Evolutionary conservation across 2,797 vertebrate species (phyloP).

Genomic region (Geotrypetes seraphini): DNA sequence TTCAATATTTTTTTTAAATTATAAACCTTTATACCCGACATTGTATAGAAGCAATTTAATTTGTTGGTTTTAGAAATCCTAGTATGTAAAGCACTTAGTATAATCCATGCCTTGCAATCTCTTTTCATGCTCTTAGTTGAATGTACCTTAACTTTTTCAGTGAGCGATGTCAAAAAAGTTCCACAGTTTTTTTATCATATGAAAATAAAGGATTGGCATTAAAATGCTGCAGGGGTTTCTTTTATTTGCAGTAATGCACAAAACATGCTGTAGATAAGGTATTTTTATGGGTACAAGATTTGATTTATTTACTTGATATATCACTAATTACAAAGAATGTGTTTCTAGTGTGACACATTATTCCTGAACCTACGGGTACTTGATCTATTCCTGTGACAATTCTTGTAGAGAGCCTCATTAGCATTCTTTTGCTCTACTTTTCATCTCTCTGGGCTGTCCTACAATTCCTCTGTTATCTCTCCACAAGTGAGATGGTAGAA

Average conservation of each 20-base stretch:
- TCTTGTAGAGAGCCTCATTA: no score
- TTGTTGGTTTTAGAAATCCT: slow-evolving; percentile 5
- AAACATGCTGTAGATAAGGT: no score
- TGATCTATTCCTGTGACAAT: no score
- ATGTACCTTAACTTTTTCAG: slow-evolving; percentile 8
- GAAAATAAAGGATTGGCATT: slow-evolving; percentile 9
- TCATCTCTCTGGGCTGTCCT: no score
- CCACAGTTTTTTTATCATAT: not conserved
- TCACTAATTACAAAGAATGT: no score
- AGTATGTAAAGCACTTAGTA: slow-evolving; percentile 18
- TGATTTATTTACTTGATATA: no score
- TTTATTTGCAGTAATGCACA: not conserved
- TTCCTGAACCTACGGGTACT: no score
- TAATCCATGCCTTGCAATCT: slow-evolving; percentile 3
- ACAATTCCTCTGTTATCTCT: no score
- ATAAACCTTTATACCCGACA: slow-evolving; percentile 32
- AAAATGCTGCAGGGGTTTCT: not conserved
- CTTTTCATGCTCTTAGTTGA: slow-evolving; percentile 19
- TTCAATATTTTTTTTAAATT: slow-evolving; percentile 30
- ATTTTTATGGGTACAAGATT: no score
- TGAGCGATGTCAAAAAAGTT: slow-evolving; percentile 38
- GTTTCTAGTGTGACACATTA: no score
- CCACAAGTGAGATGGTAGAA: no score
- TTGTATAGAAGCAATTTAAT: slow-evolving; percentile 23
- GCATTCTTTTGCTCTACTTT: no score